Evolutionary conservation across 2,797 vertebrate genomes (phyloP).

Genomic region (Podargus strigoides): DNA sequence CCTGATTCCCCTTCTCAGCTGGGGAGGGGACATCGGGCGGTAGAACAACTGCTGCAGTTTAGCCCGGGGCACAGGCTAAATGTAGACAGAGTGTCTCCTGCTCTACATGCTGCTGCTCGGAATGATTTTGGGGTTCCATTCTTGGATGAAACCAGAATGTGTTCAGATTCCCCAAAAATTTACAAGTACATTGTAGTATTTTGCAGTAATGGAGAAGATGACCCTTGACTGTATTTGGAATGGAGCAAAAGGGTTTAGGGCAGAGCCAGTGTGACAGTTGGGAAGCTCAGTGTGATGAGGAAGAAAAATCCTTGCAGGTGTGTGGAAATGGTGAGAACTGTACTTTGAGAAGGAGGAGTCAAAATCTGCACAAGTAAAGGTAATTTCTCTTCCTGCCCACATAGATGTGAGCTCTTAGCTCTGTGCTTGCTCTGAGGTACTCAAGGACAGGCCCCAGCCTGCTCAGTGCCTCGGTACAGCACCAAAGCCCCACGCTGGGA

Average conservation of each 20-base stretch:
- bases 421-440: neutral
- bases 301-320: neutral
- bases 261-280: neutral
- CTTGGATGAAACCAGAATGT: neutral
- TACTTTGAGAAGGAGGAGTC: neutral
- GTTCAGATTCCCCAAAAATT: neutral
- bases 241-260: neutral
- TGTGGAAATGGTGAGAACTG: neutral
- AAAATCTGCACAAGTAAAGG: neutral
- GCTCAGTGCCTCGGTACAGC: neutral
- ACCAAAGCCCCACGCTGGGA: neutral
- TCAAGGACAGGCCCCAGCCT: neutral
- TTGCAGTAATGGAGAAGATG: neutral
- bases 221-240: neutral
- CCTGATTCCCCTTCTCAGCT: too few species aligned
- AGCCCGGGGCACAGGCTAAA: too few species aligned
- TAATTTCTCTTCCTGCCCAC: neutral
- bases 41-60: too few species aligned
- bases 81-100: too few species aligned
- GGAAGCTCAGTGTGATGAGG: neutral
- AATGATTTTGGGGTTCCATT: neutral
- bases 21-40: too few species aligned
- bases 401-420: neutral
- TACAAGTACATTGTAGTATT: neutral
- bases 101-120: neutral